phyloP scores from a whole-genome alignment of 1,140 invertebrate species.

The Cyclina sinensis region DNA sequence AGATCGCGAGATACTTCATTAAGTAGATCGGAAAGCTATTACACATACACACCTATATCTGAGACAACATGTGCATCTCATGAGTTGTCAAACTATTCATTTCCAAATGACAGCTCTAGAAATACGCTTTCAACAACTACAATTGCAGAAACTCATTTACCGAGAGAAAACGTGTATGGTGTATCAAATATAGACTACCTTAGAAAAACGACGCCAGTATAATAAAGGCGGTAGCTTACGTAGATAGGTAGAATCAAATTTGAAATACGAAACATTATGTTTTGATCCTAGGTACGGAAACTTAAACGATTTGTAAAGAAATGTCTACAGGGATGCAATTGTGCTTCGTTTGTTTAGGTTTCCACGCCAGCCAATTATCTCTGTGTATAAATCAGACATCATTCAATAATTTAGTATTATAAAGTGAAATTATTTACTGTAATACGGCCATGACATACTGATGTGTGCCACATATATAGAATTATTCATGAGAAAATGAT shows the following conservation, averaged over 20 bases:
- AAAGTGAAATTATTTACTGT: no score
- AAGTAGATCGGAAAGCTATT: constrained; percentile 85
- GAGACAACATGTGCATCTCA: constrained; percentile 81
- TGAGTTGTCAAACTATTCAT: constrained; percentile 85
- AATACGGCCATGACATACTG: no score
- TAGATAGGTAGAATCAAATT: constrained; percentile 45
- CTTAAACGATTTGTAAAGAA: not conserved
- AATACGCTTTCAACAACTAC: constrained; percentile 84
- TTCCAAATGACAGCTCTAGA: constrained; percentile 82
- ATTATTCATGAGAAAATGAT: no score
- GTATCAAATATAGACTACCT: constrained; percentile 77
- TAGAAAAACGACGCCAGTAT: constrained; percentile 80
- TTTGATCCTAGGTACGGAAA: not conserved
- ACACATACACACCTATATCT: constrained; percentile 85
- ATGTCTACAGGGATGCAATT: not conserved
- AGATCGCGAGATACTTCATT: constrained; percentile 83
- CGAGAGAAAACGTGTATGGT: constrained; percentile 62
- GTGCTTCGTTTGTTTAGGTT: not conserved
- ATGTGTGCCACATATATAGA: no score
- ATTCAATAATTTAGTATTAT: no score
- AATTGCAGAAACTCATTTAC: constrained; percentile 82
- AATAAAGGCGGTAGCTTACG: constrained; percentile 27
- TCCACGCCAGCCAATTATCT: not conserved
- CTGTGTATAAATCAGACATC: not conserved
- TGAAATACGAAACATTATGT: not conserved